These are phyloP conservation scores for Tetranychus cinnabarinus DNA, from an alignment of 1,140 invertebrate genomes.

Conservation along the genomic window DNA sequence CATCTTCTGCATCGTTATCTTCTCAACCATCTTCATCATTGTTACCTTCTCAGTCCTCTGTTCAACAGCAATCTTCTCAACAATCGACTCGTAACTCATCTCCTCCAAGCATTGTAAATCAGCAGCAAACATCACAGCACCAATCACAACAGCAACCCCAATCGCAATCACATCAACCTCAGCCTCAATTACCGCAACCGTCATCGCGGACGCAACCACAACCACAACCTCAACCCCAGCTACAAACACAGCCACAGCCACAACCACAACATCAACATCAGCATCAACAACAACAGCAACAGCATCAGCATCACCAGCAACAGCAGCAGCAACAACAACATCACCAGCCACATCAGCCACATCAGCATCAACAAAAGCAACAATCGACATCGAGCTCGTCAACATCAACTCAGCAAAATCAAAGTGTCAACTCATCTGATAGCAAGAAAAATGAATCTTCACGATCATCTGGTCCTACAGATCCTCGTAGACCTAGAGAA, in stretches of 20 bases:
- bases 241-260: too few relatives aligned
- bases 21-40: not conserved
- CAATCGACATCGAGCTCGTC: not conserved
- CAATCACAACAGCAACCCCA: not conserved
- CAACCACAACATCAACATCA: too few relatives aligned
- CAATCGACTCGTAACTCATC: not conserved
- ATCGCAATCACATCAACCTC: not conserved
- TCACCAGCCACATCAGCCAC: not conserved
- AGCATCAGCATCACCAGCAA: not conserved
- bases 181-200: not conserved
- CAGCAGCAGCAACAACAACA: not conserved
- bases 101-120: not conserved
- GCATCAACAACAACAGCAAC: too few relatives aligned
- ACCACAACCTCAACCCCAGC: too few relatives aligned
- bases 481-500: not conserved
- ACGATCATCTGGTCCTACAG: not conserved
- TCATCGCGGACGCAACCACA: not conserved
- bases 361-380: not conserved
- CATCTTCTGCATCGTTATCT: not conserved
- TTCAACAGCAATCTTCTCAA: not conserved
- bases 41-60: not conserved
- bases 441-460: too few relatives aligned
- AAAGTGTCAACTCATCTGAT: not conserved
- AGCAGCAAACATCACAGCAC: not conserved
- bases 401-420: not conserved